Percentiles rank a stretch among this genome's conserved stretches.
phyloP scores from a whole-genome alignment of 2,113 vertebrate species.

The Condylura cristata region DNA sequence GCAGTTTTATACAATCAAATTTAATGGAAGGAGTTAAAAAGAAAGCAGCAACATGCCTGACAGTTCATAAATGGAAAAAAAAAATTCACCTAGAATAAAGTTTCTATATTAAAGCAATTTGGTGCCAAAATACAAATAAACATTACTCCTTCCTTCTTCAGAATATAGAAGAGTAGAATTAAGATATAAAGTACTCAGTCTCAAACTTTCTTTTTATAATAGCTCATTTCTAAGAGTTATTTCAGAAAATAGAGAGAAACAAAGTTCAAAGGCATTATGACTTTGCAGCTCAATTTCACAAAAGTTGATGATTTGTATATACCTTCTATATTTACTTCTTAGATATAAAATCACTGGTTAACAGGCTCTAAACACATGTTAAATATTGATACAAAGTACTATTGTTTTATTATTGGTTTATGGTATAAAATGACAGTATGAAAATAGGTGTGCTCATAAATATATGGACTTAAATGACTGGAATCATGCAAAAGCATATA shows the following conservation, averaged over 20 bases:
- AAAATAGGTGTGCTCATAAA: background rate
- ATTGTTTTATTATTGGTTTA: background rate
- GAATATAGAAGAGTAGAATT: background rate
- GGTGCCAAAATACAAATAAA: background rate
- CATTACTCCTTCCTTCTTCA: background rate
- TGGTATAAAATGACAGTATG: background rate
- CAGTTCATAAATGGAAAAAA: conserved; percentile 6
- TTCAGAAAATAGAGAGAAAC: background rate
- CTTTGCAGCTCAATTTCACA: background rate
- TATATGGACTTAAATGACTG: background rate
- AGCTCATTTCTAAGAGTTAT: background rate
- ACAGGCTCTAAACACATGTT: background rate
- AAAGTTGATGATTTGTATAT: background rate
- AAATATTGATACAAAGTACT: background rate
- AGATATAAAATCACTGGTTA: background rate
- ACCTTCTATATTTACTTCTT: background rate
- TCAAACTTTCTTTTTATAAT: background rate
- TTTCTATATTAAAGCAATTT: background rate
- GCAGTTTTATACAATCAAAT: background rate
- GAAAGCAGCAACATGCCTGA: background rate
- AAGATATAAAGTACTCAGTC: background rate
- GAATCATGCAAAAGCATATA: background rate
- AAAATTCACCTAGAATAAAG: background rate
- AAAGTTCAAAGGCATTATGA: background rate
- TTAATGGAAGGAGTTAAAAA: conserved; percentile 12